A percentile compares a stretch with the other conserved stretches of the same genome.
These are phyloP conservation scores for Sinhomidia bicolor DNA, from an alignment of 2,888 invertebrate genomes.

Conservation along the genomic window DNA sequence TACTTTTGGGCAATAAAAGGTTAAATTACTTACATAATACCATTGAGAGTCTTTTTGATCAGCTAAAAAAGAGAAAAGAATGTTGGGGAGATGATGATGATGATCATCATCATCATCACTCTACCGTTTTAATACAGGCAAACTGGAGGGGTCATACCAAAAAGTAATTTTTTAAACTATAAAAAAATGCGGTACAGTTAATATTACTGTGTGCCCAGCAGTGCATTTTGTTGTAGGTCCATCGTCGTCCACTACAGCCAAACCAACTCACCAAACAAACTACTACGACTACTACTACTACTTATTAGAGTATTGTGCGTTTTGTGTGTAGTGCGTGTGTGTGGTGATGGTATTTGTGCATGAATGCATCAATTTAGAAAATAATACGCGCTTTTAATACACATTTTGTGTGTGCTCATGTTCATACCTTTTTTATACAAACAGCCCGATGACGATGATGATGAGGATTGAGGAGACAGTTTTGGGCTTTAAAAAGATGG, in stretches of 20 bases:
- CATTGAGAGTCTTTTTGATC: no score
- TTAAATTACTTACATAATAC: conserved; percentile 1
- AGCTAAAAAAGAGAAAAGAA: no score
- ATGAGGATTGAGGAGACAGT: conserved; percentile 54
- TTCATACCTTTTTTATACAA: conserved; percentile 36
- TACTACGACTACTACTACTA: no score
- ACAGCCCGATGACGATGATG: neutral
- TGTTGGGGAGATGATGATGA: no score
- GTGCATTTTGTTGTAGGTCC: neutral
- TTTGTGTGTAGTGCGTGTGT: conserved; percentile 10
- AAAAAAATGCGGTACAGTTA: neutral
- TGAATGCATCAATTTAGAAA: neutral
- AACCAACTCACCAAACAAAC: no score
- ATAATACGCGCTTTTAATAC: conserved; percentile 3
- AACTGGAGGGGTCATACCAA: no score
- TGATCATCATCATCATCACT: no score
- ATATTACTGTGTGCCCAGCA: neutral
- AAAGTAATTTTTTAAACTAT: conserved; percentile 19
- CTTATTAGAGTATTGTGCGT: no score
- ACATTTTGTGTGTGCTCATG: conserved; percentile 24
- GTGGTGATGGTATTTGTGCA: conserved; percentile 4
- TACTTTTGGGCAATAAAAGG: conserved; percentile 46
- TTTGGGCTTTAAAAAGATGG: conserved; percentile 52
- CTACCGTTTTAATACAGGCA: no score
- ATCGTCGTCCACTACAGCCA: neutral